A percentile compares a stretch with the other conserved stretches of the same genome.
These are phyloP conservation scores for Lordiphosa mommai DNA, from an alignment of 1,140 invertebrate species.

Conservation along the genomic window DNA sequence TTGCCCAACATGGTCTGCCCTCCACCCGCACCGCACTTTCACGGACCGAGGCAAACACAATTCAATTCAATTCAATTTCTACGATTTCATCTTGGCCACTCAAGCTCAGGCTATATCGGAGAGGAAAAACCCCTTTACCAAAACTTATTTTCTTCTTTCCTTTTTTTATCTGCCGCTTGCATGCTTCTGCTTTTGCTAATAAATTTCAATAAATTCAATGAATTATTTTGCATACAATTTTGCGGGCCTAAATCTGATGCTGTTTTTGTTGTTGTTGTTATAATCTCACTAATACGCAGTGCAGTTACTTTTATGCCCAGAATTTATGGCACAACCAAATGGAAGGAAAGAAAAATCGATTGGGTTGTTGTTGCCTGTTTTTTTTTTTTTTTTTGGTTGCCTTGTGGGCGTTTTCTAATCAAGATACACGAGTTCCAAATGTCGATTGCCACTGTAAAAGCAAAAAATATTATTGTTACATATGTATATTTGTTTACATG, in stretches of 20 bases:
- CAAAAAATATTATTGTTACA: conserved; percentile 23
- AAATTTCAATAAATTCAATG: conserved; percentile 75
- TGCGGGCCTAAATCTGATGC: conserved; percentile 27
- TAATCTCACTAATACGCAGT: conserved; percentile 50
- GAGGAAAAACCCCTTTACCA: conserved; percentile 10
- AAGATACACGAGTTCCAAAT: conserved; percentile 43
- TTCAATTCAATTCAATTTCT: conserved; percentile 70
- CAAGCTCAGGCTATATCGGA: conserved; percentile 26
- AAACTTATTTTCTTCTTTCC: conserved; percentile 31
- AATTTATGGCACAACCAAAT: conserved; percentile 32
- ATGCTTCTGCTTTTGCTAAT: conserved; percentile 41
- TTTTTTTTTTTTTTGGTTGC: conserved; percentile 9
- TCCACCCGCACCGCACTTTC: neutral
- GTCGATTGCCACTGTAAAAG: conserved; percentile 17
- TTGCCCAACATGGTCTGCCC: conserved; percentile 10
- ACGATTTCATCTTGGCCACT: conserved; percentile 69
- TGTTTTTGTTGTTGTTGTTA: conserved; percentile 13
- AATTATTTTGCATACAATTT: conserved; percentile 60
- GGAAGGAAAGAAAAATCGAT: conserved; percentile 21
- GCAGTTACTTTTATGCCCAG: conserved; percentile 36
- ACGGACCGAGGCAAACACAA: conserved; percentile 29
- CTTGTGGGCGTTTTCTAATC: conserved; percentile 50
- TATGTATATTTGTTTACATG: conserved; percentile 29
- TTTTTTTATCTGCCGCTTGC: conserved; percentile 6
- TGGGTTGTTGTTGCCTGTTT: conserved; percentile 18